A percentile compares a stretch with the other conserved stretches of the same genome.
Conservation (phyloP, 2,797 vertebrate genomes). For the Coccyzus lansbergi region DNA sequence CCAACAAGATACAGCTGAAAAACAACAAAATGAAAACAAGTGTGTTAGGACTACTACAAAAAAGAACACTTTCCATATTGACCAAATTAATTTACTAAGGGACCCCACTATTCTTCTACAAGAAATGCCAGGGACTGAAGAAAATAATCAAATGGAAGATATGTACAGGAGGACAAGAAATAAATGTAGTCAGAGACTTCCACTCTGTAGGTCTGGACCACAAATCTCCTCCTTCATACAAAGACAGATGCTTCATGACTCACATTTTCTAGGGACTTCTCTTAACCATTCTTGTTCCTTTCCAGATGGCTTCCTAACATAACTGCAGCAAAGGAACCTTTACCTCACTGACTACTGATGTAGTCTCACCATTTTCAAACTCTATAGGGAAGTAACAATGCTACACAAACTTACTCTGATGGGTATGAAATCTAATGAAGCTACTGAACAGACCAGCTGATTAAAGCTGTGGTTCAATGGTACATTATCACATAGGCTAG, state of each 20-base stretch:
- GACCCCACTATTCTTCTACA: not conserved
- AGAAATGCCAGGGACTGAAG: not conserved
- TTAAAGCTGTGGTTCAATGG: not conserved
- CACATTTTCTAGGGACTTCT: not conserved
- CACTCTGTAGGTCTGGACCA: not conserved
- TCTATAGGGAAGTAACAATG: not conserved
- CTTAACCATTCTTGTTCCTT: not conserved
- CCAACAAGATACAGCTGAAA: constrained; percentile 90
- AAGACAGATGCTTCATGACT: not conserved
- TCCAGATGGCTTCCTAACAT: not conserved
- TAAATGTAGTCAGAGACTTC: not conserved
- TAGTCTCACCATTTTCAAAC: not conserved
- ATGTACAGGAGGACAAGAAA: not conserved
- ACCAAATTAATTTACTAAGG: not conserved
- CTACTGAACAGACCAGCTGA: not conserved
- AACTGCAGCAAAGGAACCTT: not conserved
- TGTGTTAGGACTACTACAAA: not conserved
- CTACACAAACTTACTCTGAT: not conserved
- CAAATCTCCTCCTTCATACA: not conserved
- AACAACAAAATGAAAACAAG: constrained; percentile 38
- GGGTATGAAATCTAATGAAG: constrained; percentile 32
- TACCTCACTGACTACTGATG: not conserved
- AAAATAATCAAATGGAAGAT: not conserved
- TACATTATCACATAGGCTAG: not conserved
- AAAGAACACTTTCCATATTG: not conserved